Evolutionary conservation across 2,113 vertebrate species (phyloP), one percentile per base, ranked within the genome.

Genomic region (Colius striatus): DNA sequence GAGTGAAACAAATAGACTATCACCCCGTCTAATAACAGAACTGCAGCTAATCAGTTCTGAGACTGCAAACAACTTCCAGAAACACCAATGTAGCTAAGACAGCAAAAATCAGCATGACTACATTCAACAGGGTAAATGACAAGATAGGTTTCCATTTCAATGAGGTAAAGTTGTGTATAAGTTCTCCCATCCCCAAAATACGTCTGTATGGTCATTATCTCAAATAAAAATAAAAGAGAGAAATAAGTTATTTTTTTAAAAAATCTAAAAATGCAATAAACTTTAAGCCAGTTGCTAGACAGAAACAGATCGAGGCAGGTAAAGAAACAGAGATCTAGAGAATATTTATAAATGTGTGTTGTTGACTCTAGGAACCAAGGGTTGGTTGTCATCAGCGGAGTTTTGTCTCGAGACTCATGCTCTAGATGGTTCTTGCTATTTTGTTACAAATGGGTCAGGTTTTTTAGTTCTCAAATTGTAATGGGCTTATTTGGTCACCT

Each of bases 191-290:
- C 51, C 66, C 82, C 72, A 90, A 96, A 95, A 95, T 66, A 84
- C 34, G 91, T 54, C 83, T 58, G 66, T 63, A 92, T 89, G 63
- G 79, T 78, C 54, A 70, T 76, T 84, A 58, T 53, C 85, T 95
- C 87, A 93, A 92, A 96, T 87, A 87, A 48, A 83, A 94, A 89
- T 71, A 94, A 53, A 32, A 74, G 25, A 90, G 74, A 94, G 57
- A 86, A 96, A 97, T 96, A 96, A 94, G 90, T 96, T 97, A 61
- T 11, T 88, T 76, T 94, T 85, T 9, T n/a, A n/a, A 2, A 63
- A 87, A 95, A 76, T 48, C 73, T 92, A 86, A 72, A 93, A 78
- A 61, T 80, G 82, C 87, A 92, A 60, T 73, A 84, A 91, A 11
- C 4, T 68, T 84, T 87, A 87, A 91, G 13, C 7, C 23, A 92